phyloP scores from a whole-genome alignment of 2,113 vertebrate species.

The Galbula dea region DNA sequence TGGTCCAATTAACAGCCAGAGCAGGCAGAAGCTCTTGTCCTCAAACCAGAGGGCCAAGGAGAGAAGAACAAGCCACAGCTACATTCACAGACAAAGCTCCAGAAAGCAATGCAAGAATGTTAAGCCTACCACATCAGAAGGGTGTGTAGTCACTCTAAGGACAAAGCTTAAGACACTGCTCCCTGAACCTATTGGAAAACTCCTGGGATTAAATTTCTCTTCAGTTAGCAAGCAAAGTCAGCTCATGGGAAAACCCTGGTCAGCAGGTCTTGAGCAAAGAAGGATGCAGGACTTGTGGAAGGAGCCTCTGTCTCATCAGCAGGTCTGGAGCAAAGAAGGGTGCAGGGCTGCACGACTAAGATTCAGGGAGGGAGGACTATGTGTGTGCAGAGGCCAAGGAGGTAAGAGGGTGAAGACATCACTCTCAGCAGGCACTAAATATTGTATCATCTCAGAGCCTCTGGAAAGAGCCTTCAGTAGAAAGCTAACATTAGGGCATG shows the following conservation, averaged over 20 bases:
- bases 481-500: neutral
- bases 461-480: neutral
- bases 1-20: neutral
- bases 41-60: neutral
- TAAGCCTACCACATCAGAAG: neutral
- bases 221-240: neutral
- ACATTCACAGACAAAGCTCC: neutral
- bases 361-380: accelerated
- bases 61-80: neutral
- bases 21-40: neutral
- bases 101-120: neutral
- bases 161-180: neutral
- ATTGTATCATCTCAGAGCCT: neutral
- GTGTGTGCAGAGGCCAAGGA: neutral
- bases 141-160: neutral
- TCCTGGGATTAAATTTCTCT: neutral
- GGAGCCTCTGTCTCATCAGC: neutral
- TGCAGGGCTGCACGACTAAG: neutral
- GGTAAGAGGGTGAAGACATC: neutral
- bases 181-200: neutral
- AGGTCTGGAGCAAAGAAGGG: neutral
- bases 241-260: neutral
- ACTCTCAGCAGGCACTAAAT: neutral
- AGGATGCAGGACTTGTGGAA: neutral
- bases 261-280: neutral